Evolutionary conservation across 2,888 invertebrate species (phyloP).

Genomic region (Cantharis rufa): DNA sequence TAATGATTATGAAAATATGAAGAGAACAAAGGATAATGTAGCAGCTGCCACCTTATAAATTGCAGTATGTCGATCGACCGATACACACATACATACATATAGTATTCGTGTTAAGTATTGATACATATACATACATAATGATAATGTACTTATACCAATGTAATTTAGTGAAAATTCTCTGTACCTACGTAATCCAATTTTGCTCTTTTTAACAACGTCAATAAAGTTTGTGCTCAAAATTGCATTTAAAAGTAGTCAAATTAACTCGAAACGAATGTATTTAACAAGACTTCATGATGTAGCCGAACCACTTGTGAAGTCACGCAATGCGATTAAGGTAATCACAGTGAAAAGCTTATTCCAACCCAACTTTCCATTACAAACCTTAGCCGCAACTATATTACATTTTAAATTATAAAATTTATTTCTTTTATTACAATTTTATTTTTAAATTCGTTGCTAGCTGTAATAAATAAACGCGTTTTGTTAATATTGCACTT

Average conservation of each 20-base stretch:
- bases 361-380: neutral
- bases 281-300: slow-evolving; percentile 26
- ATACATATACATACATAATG: neutral
- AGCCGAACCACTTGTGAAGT: slow-evolving; percentile 26
- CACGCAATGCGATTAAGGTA: slow-evolving; percentile 29
- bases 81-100: neutral
- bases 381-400: neutral
- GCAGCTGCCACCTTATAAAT: neutral
- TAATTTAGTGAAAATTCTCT: neutral
- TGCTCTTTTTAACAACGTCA: neutral
- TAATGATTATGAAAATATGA: neutral
- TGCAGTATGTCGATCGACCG: neutral
- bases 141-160: too few species aligned
- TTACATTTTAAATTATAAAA: neutral
- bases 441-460: neutral
- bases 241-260: neutral
- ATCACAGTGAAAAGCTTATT: slow-evolving; percentile 15
- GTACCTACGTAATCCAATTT: neutral
- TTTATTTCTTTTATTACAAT: neutral
- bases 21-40: neutral
- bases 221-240: neutral
- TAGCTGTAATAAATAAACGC: neutral
- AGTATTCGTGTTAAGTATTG: neutral
- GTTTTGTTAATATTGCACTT: neutral
- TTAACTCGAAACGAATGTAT: slow-evolving; percentile 17